Conservation (phyloP, 2,888 invertebrate species). For the Clostera curtula region DNA sequence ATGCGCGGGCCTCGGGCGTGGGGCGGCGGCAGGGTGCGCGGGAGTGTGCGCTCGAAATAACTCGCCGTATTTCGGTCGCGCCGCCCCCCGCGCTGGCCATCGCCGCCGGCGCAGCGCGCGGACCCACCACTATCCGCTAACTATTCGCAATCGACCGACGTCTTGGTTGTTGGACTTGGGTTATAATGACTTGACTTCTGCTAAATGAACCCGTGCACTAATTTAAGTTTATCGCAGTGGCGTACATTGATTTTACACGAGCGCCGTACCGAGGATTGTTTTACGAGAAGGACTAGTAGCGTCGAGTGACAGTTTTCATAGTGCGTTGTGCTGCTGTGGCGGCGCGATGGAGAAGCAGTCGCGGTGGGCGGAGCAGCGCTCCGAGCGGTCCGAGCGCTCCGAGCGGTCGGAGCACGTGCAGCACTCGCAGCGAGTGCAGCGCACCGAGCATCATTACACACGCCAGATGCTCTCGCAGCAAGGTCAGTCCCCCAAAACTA, state of each 20-base stretch:
- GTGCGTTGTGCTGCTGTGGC: slow-evolving; percentile 62
- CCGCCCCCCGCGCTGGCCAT: slow-evolving; percentile 42
- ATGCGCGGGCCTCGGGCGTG: slow-evolving; percentile 20
- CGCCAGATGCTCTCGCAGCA: slow-evolving; percentile 84
- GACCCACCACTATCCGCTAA: slow-evolving; percentile 85
- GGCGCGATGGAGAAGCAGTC: slow-evolving; percentile 86
- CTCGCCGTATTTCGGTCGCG: slow-evolving; percentile 67
- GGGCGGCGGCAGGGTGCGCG: slow-evolving; percentile 37
- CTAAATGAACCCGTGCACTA: slow-evolving; percentile 77
- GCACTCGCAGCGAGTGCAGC: slow-evolving; percentile 46
- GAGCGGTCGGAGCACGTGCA: slow-evolving; percentile 68
- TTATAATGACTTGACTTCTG: slow-evolving; percentile 87
- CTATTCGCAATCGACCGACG: slow-evolving; percentile 96
- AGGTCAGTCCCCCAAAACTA: slow-evolving; percentile 19
- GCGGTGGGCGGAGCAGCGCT: slow-evolving; percentile 66
- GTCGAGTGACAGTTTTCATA: slow-evolving; percentile 68
- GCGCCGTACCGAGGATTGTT: slow-evolving; percentile 49
- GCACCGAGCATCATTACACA: slow-evolving; percentile 85
- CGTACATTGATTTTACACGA: slow-evolving; percentile 54
- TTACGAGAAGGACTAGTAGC: slow-evolving; percentile 56
- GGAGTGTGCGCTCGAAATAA: slow-evolving; percentile 65
- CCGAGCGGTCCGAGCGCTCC: slow-evolving; percentile 48
- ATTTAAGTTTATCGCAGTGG: slow-evolving; percentile 68
- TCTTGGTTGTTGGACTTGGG: slow-evolving; percentile 86
- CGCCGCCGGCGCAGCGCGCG: slow-evolving; percentile 44